Percentiles rank a stretch among this genome's conserved stretches.
Evolutionary conservation across 2,888 invertebrate genomes (phyloP).

Genomic region (Timema podura): DNA sequence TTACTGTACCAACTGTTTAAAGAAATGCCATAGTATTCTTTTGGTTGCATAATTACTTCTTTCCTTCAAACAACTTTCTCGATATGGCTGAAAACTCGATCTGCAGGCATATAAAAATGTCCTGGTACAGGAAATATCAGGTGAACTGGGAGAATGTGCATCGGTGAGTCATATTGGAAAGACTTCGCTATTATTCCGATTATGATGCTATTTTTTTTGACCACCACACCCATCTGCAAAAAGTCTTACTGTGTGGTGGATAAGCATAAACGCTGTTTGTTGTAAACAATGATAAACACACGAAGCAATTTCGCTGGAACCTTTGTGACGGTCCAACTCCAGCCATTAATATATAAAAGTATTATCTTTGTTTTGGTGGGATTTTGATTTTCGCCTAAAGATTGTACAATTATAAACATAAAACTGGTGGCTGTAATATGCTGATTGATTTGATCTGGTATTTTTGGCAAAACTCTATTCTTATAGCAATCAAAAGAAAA

Average conservation of each 20-base stretch:
- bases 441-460: neutral
- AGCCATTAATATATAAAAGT: too few relatives aligned
- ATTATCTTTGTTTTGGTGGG: too few relatives aligned
- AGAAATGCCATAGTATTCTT: neutral
- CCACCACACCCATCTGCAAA: neutral
- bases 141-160: neutral
- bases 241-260: too few relatives aligned
- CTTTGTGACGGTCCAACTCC: too few relatives aligned
- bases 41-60: neutral
- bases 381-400: too few relatives aligned
- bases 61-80: neutral
- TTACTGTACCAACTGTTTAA: neutral
- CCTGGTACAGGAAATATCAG: neutral
- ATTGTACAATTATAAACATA: too few relatives aligned
- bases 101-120: neutral
- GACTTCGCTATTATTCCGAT: neutral
- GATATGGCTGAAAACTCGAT: neutral
- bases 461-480: neutral
- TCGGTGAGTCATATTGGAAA: neutral
- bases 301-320: neutral
- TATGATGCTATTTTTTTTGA: neutral
- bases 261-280: too few relatives aligned
- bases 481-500: neutral
- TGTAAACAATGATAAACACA: neutral
- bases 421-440: neutral